Evolutionary conservation across 1,140 invertebrate species (phyloP).

Genomic region (Drosophila kepulauana): DNA sequence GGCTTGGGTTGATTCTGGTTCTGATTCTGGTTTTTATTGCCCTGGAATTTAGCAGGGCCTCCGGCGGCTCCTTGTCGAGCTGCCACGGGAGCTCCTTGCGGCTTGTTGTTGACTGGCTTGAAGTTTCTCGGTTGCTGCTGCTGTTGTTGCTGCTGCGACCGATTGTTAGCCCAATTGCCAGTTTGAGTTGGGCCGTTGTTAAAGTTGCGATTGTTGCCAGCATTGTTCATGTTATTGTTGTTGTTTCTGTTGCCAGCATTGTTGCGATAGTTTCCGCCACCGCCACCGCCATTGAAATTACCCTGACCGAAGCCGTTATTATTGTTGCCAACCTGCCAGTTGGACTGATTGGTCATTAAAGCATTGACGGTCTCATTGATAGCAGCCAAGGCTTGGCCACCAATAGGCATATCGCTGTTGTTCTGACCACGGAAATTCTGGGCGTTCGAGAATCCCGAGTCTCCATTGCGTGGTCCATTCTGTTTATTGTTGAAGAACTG

Average conservation of each 20-base stretch:
- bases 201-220: slow-evolving; percentile 13
- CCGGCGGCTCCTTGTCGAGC: neutral
- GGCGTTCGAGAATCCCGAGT: neutral
- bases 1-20: slow-evolving; percentile 27
- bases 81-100: neutral
- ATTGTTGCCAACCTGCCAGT: slow-evolving; percentile 45
- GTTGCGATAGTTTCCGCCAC: neutral
- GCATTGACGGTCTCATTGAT: slow-evolving; percentile 37
- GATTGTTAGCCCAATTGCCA: slow-evolving; percentile 12
- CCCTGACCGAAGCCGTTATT: slow-evolving; percentile 12
- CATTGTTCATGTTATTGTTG: neutral
- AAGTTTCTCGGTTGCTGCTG: neutral
- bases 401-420: neutral
- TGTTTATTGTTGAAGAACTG: slow-evolving; percentile 15
- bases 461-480: slow-evolving; percentile 4
- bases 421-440: slow-evolving; percentile 19
- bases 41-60: neutral
- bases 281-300: slow-evolving; percentile 7
- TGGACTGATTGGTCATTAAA: slow-evolving; percentile 24
- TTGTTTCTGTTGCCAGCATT: neutral
- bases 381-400: slow-evolving; percentile 6
- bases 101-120: slow-evolving; percentile 4
- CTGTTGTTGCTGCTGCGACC: neutral
- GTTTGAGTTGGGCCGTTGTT: slow-evolving; percentile 5
- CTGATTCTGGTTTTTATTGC: slow-evolving; percentile 27